phyloP scores from a whole-genome alignment of 2,797 vertebrate species.

The Melanogrammus aeglefinus region DNA sequence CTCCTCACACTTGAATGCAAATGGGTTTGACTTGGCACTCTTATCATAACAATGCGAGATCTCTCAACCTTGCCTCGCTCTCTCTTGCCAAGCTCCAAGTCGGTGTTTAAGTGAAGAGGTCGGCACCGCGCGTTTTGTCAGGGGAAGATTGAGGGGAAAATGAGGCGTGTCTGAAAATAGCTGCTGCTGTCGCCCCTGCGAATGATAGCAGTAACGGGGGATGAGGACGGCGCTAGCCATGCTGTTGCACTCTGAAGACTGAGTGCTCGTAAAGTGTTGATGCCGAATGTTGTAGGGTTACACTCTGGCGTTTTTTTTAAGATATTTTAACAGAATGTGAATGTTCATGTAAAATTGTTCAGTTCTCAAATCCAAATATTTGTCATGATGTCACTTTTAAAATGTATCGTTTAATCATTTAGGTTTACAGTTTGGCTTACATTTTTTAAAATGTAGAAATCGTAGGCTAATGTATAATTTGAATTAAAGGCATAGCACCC shows the following conservation, averaged over 20 bases:
- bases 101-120: conserved; percentile 52
- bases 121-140: conserved; percentile 32
- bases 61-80: conserved; percentile 27
- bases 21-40: conserved; percentile 53
- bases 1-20: conserved; percentile 51
- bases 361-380: not conserved
- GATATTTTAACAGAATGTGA: too few relatives aligned
- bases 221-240: not conserved
- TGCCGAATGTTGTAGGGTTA: too few relatives aligned
- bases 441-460: not conserved
- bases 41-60: conserved; percentile 50
- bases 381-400: not conserved
- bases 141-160: conserved; percentile 64
- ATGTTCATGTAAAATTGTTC: not conserved
- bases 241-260: not conserved
- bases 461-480: not conserved
- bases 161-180: conserved; percentile 60
- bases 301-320: too few relatives aligned
- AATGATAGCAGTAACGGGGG: not conserved
- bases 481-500: not conserved
- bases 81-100: conserved; percentile 23
- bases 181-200: conserved; percentile 36
- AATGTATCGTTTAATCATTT: not conserved
- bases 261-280: too few relatives aligned
- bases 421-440: not conserved